Evolutionary conservation across 2,797 vertebrate species (phyloP).

Genomic region (Limnodromus scolopaceus): DNA sequence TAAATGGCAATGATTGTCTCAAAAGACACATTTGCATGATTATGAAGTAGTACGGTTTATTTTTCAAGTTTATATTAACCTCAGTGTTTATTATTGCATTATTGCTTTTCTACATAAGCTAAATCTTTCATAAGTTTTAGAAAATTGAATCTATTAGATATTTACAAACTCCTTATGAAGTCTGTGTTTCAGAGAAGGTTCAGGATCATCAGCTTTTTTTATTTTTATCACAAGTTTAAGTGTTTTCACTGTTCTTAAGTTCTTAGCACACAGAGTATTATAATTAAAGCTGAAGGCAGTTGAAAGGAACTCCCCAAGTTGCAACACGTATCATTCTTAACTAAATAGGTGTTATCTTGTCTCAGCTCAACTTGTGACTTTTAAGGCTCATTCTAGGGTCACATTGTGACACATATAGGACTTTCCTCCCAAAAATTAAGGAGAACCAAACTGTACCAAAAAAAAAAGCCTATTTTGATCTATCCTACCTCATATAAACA

Average conservation of each 20-base stretch:
- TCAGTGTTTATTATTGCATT: neutral
- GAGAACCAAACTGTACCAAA: neutral
- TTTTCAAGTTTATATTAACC: slow-evolving; percentile 45
- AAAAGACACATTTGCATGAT: slow-evolving; percentile 58
- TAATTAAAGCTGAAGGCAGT: neutral
- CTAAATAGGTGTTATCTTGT: neutral
- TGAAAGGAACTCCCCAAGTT: neutral
- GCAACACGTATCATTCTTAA: neutral
- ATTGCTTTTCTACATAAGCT: slow-evolving; percentile 8
- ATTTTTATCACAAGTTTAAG: neutral
- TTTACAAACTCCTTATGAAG: neutral
- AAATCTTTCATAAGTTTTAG: slow-evolving; percentile 10
- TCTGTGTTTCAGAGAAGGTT: neutral
- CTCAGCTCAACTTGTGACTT: neutral
- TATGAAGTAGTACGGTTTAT: slow-evolving; percentile 35
- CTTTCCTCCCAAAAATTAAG: neutral
- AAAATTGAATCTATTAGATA: neutral
- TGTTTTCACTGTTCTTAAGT: neutral
- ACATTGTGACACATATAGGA: neutral
- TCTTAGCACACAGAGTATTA: neutral
- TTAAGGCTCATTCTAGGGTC: neutral
- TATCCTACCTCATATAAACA: neutral
- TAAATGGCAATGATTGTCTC: slow-evolving; percentile 70
- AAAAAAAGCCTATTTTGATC: neutral
- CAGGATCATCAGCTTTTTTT: neutral